Evolutionary conservation across 2,113 vertebrate species (phyloP).

Genomic region (Coptodon rendalli): DNA sequence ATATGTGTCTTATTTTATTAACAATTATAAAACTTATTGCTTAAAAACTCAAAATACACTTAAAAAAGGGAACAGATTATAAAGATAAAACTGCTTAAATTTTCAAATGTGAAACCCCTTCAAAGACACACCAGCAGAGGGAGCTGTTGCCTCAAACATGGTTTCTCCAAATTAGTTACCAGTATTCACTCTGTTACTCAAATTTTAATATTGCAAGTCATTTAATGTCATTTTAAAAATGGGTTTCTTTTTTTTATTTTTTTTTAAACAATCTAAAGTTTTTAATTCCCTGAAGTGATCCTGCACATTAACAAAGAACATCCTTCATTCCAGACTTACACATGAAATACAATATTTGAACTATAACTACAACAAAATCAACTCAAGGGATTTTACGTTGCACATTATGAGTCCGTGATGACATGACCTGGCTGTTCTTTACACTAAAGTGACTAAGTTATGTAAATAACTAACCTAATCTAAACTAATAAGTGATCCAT

Average conservation of each 20-base stretch:
- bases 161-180: not conserved
- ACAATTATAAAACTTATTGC: not conserved
- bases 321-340: not conserved
- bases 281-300: not conserved
- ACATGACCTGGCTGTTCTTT: not conserved
- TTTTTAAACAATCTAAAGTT: not conserved
- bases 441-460: not conserved
- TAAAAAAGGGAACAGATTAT: not conserved
- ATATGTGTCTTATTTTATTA: not conserved
- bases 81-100: not conserved
- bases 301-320: not conserved
- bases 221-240: not conserved
- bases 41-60: not conserved
- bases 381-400: fast-evolving
- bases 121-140: slow-evolving; percentile 4
- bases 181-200: fast-evolving
- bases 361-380: not conserved
- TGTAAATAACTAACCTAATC: not conserved
- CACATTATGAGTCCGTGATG: fast-evolving
- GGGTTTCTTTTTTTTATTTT: not conserved
- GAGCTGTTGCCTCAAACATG: not conserved
- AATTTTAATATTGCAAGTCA: not conserved
- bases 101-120: not conserved
- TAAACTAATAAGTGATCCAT: not conserved
- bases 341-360: not conserved